Base-by-base conservation (phyloP, 92 coral and sea anemone species). In the Parazoanthus swiftii region DNA sequence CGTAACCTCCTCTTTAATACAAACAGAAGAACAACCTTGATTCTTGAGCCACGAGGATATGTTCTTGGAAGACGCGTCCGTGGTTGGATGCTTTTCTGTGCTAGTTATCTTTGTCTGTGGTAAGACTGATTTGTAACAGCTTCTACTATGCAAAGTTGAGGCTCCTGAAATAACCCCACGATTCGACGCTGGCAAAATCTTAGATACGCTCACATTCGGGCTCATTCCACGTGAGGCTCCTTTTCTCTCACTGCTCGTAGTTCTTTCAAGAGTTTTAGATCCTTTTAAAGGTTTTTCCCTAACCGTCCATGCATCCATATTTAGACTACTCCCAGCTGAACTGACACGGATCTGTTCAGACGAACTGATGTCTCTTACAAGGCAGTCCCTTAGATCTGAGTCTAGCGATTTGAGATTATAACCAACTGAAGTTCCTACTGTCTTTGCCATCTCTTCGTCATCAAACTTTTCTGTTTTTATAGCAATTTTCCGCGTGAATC, bases 221-320 rank as follows among this genome's bases (percentile, higher is more conserved):
- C 46, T 44, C 80, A 20, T 76, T 4, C 80, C 46, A 38, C n/a
- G 23, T 5, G 48, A 39, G 15, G 16, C 9, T 76, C 26, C 80
- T 39, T 76, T 76, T 21, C 51, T 37, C 35, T 39, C 80, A 76
- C 46, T 76, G 51, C 80, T 76, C 11, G n/a, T 37, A 39, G 80
- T 76, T 76, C 80, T 76, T 37, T 76, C 80, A 39, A 76, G 50
- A 76, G 80, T 39, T 39, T 76, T 76, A 37, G 80, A 76, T 42
- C n/a, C 54, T 38, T 39, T 79, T 33, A 38, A 79, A 51, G 42
- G 66, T 6, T 18, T 79, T 79, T 37, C 3, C 21, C 68, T 44
- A 79, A 26, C 8, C 25, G 70, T 11, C 25, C 48, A 39, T 39
- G 16, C 23, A 42, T 3, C 35, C 43, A 68, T 72, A 5, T 50